Base-by-base conservation (phyloP, 92 coral and sea anemone species). In the Zoanthus sociatus region DNA sequence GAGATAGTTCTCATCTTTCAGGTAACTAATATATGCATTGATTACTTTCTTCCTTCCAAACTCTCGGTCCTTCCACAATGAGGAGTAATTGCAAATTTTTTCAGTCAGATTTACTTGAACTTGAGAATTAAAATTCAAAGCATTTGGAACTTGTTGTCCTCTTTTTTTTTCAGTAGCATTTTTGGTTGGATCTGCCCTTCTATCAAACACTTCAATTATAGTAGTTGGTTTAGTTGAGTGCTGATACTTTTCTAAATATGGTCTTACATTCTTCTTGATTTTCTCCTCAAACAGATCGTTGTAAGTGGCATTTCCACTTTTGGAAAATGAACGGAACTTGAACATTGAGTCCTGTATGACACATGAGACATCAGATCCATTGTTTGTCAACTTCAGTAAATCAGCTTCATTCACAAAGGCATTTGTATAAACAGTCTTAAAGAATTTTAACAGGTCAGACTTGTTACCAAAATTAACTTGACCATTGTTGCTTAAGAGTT, bases 1-100 rank as follows among this genome's bases (percentile, higher is more conserved):
- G 33, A 71, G 47, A 53, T 84, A 42, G 54, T 42, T 70, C 8
- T 15, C 47, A 64, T 44, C 18, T 51, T 71, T 67, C n/a, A 71
- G 73, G 67, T 68, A 71, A 0, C 33, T 84, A 14, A 84, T 61
- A 42, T 42, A 84, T 42, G 79, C 76, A 42, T 44, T 70, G 14
- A 70, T 84, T 30, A 84, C 73, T 54, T 70, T 84, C 60, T 84
- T 84, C 54, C 88, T 37, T n/a, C 88, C 79, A 84, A 46, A 84
- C 18, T 84, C 88, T 68, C 79, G 79, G 54, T 84, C 81, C 56
- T 68, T 84, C 88, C 88, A 84, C 15, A 84, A 61, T 48, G 88
- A 84, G 58, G 88, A 58, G 64, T 84, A 71, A 55, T 71, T 84
- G 26, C 77, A 54, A 17, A 71, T 26, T 45, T 84, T 84, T 9